Evolutionary conservation across 2,113 vertebrate species (phyloP), one percentile per base, ranked within the genome.

Genomic region (Paracanthobrama guichenoti): DNA sequence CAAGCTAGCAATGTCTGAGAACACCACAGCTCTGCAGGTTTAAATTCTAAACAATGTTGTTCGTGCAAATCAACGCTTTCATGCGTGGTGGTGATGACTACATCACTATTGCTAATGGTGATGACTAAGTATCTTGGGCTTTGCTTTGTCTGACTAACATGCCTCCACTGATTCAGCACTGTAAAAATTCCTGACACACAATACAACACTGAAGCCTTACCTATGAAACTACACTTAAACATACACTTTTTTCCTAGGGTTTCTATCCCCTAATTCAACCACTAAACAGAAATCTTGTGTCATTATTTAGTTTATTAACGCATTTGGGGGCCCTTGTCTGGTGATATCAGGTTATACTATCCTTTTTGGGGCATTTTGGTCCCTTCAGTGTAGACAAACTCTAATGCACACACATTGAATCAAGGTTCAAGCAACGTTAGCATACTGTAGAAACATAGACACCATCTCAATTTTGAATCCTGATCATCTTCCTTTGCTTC

Each of bases 131-230:
- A 46, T 69, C 31, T 55, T 62, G 75, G 62, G 57, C 18, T 71
- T 46, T 46, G 60, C 82, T 79, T 79, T 82, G 67, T 85, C 44
- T 79, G 72, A 81, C 35, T 75, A 67, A 81, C 67, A 67, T 48
- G n/a, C 39, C 20, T 31, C 18, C 28, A 24, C 78, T 69, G 72
- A 28, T 66, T 48, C 60, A 80, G 42, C 57, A 78, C 31, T 24
- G 53, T 26, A 44, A 24, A 78, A 60, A 24, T 18, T 39, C 48
- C 73, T 77, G 75, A 16, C 31, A 39, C n/a, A 3, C n/a, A 24
- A 18, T 26, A 3, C 18, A 76, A 55, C 35, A 76, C 39, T 64
- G 16, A 62, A 71, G 77, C 22, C 62, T 28, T 66, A 50, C 53
- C 42, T 60, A 57, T 39, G 6, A 46, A 14, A 31, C 62, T 16